Conservation (phyloP, 2,888 invertebrate genomes). For the Sympetrum striolatum region DNA sequence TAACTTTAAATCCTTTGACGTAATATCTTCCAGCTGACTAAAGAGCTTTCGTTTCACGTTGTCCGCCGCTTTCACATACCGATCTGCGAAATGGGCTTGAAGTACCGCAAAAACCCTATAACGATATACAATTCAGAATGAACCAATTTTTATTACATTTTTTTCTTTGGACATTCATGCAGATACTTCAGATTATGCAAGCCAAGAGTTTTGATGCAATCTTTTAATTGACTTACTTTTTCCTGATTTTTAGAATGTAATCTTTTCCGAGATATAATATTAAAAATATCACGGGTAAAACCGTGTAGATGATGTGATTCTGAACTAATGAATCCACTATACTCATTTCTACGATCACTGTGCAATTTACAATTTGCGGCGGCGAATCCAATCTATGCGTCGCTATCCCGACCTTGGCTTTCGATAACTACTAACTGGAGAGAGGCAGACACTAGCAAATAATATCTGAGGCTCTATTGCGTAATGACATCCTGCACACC, state of each 20-base stretch:
- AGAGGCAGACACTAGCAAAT: no score
- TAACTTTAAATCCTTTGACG: conserved; percentile 23
- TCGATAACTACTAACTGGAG: no score
- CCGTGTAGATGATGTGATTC: neutral
- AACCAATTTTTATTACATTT: neutral
- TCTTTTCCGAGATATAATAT: neutral
- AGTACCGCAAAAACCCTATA: neutral
- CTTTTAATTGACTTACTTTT: neutral
- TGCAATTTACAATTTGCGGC: neutral
- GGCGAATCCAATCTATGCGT: neutral
- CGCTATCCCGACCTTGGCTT: neutral
- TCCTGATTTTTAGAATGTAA: neutral
- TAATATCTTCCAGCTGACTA: neutral
- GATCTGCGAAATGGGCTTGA: neutral
- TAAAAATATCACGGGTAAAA: neutral
- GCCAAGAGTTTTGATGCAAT: neutral
- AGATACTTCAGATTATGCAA: no score
- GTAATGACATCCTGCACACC: no score
- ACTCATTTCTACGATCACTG: neutral
- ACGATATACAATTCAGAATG: no score
- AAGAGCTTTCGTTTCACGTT: conserved; percentile 17
- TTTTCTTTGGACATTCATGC: neutral
- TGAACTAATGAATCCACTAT: neutral
- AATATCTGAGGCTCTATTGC: no score
- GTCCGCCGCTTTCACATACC: neutral